Evolutionary conservation across 2,888 invertebrate species (phyloP), one percentile per base, ranked within the genome.

Genomic region (Formica aserva): DNA sequence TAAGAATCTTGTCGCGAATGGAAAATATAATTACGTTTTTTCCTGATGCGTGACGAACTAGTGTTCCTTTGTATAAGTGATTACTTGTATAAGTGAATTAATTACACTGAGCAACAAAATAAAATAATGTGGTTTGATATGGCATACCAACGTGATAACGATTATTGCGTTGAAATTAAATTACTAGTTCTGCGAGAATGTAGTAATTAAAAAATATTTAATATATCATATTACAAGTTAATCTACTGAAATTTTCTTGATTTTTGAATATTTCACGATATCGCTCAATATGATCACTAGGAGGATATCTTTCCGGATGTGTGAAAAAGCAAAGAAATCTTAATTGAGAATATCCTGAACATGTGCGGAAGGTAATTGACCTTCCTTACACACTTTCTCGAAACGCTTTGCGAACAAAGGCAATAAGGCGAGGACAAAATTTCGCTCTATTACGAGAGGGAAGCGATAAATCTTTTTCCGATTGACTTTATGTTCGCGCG

Each of bases 201-300:
- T 62, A 13, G 22, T 32, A 76, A 85, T 82, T 85, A 82, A 71
- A 85, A 77, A 60, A 38, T 35, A n/a, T 32, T 66, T 74, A 65
- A 26, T 18, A 57, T 65, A 69, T 62, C 45, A 13, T 57, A 22
- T 26, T 38, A 63, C 55, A 41, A 60, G 62, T 45, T 48, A 26
- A 26, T 26, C 45, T 57, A 65, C 18, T 45, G 22, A 65, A 32
- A 57, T 71, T 76, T 72, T 62, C 35, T 55, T 26, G n/a, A 82
- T 48, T 38, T 35, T n/a, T 1, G n/a, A 29, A 60, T 60, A 57
- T 45, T 38, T 18, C 29, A 2, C 41, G n/a, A 26, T 52, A 60
- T 66, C 35, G 48, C 18, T 4, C 15, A 78, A 52, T 52, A 8
- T 52, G 8, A 52, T 52, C n/a, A 2, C 52, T 52, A 18, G 8